Evolutionary conservation across 2,797 vertebrate species (phyloP), one percentile per base, ranked within the genome.

Genomic region (Atherinosoma microstoma): DNA sequence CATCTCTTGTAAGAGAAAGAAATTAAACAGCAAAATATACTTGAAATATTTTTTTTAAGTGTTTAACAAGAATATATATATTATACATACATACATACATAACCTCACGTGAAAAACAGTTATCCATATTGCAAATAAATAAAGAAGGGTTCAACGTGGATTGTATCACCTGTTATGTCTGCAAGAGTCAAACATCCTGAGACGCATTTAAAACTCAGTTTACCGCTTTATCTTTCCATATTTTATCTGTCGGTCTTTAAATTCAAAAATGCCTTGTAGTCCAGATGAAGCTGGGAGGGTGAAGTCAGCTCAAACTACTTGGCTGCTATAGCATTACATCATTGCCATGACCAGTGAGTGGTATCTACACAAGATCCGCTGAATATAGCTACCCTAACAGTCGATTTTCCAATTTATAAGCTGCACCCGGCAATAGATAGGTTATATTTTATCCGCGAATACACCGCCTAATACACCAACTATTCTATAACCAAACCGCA

Each of bases 321-420:
- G 63, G 20, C 38, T 16, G 75, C 79, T 82, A 78, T 70, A 75
- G 78, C 86, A 89, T 88, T 47, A 84, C 88, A 85, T 91, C 87
- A 88, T 64, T 30, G 76, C 65, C 49, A 24, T 22, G 74, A 70
- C 3, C 61, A 67, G 79, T 86, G 70, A 78, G 81, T 62, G 68
- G 78, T 58, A 70, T 72, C 62, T 29, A 29, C n/a, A 53, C 35
- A n/a, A 36, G 22, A 78, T 32, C 15, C 35, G 62, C 72, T 16
- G 42, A 11, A 30, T 57, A 66, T 6, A 38, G 18, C 38, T 6
- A 11, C 49, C 51, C 1, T 13, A 30, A 42, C 63, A 22, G 20
- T 15, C 3, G 2, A 9, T 7, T 18, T 18, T 30, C 18, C 1
- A 11, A 1, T 53, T 2, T 13, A 7, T 0, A 6, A 22, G 1